Percentiles rank a stretch among this genome's conserved stretches.
phyloP scores from a whole-genome alignment of 2,888 invertebrate species.

The Phoenoteleia sp. region DNA sequence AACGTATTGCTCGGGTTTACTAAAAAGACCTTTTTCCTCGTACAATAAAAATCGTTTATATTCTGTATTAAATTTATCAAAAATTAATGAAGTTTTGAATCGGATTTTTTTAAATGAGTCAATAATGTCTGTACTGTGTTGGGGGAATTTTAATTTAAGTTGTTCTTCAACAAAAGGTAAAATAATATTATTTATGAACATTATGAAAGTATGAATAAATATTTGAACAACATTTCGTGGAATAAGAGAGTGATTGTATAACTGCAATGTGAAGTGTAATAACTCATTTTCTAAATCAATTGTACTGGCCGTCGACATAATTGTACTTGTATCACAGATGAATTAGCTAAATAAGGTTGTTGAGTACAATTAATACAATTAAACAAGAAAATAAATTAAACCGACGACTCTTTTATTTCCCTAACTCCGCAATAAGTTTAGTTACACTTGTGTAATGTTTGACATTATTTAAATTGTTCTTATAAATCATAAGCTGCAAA shows the following conservation, averaged over 20 bases:
- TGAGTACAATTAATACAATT: neutral
- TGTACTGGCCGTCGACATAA: neutral
- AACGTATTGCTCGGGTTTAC: slow-evolving; percentile 23
- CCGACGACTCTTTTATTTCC: too few relatives aligned
- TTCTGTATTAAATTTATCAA: slow-evolving; percentile 41
- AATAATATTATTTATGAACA: slow-evolving; percentile 17
- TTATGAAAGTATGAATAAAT: slow-evolving; percentile 19
- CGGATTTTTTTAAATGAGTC: neutral
- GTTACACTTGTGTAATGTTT: slow-evolving; percentile 30
- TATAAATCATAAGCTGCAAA: slow-evolving; percentile 40
- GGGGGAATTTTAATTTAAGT: slow-evolving; percentile 3
- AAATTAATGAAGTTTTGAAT: neutral
- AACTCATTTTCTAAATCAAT: slow-evolving; percentile 40
- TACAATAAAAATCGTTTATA: slow-evolving; percentile 49
- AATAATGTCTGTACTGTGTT: neutral
- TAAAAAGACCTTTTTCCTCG: slow-evolving; percentile 15
- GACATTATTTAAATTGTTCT: slow-evolving; percentile 16
- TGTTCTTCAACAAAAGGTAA: slow-evolving; percentile 20
- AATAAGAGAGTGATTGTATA: slow-evolving; percentile 40
- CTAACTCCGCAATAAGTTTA: slow-evolving; percentile 17
- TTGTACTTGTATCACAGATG: neutral
- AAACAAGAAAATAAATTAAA: slow-evolving; percentile 8
- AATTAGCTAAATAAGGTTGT: neutral
- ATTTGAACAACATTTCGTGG: slow-evolving; percentile 48
- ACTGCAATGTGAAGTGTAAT: slow-evolving; percentile 14